phyloP scores from a whole-genome alignment of 2,113 vertebrate species.

The Heterotilapia buettikoferi region DNA sequence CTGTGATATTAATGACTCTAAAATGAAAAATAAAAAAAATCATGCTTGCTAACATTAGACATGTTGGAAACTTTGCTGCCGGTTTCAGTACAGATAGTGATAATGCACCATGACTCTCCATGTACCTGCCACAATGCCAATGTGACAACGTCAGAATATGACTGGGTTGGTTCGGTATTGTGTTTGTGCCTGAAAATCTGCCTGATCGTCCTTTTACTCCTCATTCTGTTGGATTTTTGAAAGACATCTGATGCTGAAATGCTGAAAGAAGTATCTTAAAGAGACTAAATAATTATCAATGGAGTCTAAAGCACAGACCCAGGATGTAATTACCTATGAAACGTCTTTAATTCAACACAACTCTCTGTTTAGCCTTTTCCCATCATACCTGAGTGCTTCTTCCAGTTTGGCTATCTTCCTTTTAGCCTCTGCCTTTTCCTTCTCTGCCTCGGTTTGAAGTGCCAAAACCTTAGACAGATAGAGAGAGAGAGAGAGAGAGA shows the following conservation, averaged over 20 bases:
- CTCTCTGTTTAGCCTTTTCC: neutral
- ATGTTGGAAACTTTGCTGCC: neutral
- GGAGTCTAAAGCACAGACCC: neutral
- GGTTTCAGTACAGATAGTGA: neutral
- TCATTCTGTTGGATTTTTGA: neutral
- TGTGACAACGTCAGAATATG: neutral
- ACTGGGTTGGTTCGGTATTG: neutral
- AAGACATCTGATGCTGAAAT: neutral
- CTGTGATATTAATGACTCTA: constrained; percentile 4
- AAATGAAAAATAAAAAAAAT: constrained; percentile 13
- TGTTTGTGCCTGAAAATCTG: neutral
- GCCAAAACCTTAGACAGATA: constrained; percentile 49
- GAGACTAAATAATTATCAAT: neutral
- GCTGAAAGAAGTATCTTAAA: neutral
- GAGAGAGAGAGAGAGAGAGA: neutral
- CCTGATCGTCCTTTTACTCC: neutral
- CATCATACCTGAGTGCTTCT: constrained; percentile 67
- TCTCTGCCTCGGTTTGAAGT: constrained; percentile 64
- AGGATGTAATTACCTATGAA: neutral
- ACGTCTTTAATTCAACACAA: neutral
- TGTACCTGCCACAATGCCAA: neutral
- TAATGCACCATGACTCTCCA: neutral
- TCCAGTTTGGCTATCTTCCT: constrained; percentile 66
- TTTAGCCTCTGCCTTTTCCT: constrained; percentile 56
- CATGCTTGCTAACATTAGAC: neutral